These are phyloP conservation scores for Pogonocichla stellata DNA, from an alignment of 2,113 vertebrate species.

Conservation along the genomic window DNA sequence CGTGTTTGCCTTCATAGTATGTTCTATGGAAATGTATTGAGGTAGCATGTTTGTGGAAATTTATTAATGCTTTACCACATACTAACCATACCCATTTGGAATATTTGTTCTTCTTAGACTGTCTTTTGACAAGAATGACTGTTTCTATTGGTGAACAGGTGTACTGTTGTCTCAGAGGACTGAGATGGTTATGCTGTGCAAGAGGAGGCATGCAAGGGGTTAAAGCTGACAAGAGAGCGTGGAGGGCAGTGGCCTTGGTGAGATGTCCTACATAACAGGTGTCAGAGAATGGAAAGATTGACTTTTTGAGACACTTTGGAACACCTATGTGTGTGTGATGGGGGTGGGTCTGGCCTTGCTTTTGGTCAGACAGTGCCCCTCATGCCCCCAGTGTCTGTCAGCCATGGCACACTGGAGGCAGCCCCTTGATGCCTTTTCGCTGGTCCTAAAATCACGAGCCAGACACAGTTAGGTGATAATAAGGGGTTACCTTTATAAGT, in stretches of 20 bases:
- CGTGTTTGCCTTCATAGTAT: background rate
- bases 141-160: background rate
- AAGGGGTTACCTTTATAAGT: background rate
- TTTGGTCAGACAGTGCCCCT: background rate
- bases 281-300: background rate
- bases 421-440: background rate
- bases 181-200: background rate
- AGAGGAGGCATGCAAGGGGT: background rate
- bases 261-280: background rate
- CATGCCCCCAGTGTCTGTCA: background rate
- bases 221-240: background rate
- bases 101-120: background rate
- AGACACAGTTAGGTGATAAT: background rate
- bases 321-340: background rate
- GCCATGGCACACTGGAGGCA: background rate
- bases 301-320: background rate
- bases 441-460: background rate
- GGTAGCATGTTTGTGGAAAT: background rate
- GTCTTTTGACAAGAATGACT: background rate
- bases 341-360: rapidly evolving
- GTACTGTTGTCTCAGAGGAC: background rate
- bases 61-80: background rate
- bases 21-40: background rate
- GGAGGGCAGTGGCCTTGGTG: background rate
- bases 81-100: background rate